Evolutionary conservation across 37 sponge, comb jelly and placozoan species (phyloP), one percentile per base, ranked within the genome.

Genomic region (Amphimedon queenslandica): DNA sequence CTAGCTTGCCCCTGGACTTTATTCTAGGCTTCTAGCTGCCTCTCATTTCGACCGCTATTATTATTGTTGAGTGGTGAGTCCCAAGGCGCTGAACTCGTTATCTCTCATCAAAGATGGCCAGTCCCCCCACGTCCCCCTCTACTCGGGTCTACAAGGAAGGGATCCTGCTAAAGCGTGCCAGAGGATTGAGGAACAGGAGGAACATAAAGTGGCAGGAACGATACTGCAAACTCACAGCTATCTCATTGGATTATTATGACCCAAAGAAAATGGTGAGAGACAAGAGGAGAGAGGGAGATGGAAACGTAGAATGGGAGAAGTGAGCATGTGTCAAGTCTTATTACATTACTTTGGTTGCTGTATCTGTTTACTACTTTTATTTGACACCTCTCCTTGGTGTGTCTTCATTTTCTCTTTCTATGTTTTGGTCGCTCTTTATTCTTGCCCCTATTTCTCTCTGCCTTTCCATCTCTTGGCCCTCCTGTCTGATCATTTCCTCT

Each of bases 161-260:
- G 32, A 35, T 72, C 57, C 55, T 90, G 40, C 61, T 51, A 40
- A 90, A 90, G 71, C 35, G 91, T 29, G 87, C 85, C 55, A 58
- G 91, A 70, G 91, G 87, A 3, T 56, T 78, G 27, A 58, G 51
- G 24, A 78, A 51, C 60, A 42, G 66, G 37, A 75, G 63, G 37
- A 78, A 78, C 53, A 74, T 90, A 33, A 90, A 90, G 66, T 90
- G 85, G 66, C 91, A 90, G 69, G 91, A 90, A 66, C 77, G 91
- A 0, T 85, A 76, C 36, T 85, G 79, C 58, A 47, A 73, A 0
- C 66, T 90, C 0, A 90, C 86, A 3, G 53, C 42, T 28, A 68
- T 58, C 32, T 76, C 73, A 2, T 66, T 90, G 41, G 79, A 79
- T 42, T 90, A 90, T 63, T 75, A 73, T n/a, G 90, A 80, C 47